Evolutionary conservation across 2,113 vertebrate genomes (phyloP), one percentile per base, ranked within the genome.

Genomic region (Microcebus jonahi): DNA sequence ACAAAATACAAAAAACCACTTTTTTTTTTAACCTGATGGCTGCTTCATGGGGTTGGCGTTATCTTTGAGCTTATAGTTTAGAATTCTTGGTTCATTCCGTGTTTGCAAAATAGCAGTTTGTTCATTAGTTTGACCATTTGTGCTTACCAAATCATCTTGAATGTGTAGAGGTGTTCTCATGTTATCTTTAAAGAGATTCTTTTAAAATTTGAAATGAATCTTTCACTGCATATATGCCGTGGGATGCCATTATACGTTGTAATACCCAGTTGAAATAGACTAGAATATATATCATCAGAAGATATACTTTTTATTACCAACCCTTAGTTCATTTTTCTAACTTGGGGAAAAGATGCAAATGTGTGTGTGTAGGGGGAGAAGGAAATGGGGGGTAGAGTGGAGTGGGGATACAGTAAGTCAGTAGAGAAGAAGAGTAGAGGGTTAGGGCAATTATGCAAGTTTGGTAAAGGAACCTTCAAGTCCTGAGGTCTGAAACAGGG

Each of bases 151-250:
- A 91, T 89, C 31, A 63, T 86, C 59, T 91, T 94, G n/a, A 91
- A 48, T 23, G 7, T 25, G 27, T 71, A 59, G 63, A 27, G 18
- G 4, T 95, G 71, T 88, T 94, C 71, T 96, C 42, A 57, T 25
- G 21, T 5, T 92, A 81, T 95, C 29, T 90, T 81, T 94, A 53
- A 53, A 25, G 67, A 83, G 3, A 34, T 29, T 31, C 14, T 76
- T 87, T n/a, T 80, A 76, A 97, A 95, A 90, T 75, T n/a, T 90
- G 85, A 63, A 88, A 68, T 79, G 42, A 92, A 36, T 65, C 1
- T 91, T 92, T 85, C 36, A 88, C 85, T 85, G 83, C 15, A 50
- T 29, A 13, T 48, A n/a, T 88, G 25, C 34, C 20, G 63, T 68
- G 39, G 79, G 36, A 87, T 61, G 65, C 55, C 8, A 70, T 39